Percentiles rank a stretch among this genome's conserved stretches.
Evolutionary conservation across 2,113 vertebrate species (phyloP).

Genomic region (Lepisosteus osseus): DNA sequence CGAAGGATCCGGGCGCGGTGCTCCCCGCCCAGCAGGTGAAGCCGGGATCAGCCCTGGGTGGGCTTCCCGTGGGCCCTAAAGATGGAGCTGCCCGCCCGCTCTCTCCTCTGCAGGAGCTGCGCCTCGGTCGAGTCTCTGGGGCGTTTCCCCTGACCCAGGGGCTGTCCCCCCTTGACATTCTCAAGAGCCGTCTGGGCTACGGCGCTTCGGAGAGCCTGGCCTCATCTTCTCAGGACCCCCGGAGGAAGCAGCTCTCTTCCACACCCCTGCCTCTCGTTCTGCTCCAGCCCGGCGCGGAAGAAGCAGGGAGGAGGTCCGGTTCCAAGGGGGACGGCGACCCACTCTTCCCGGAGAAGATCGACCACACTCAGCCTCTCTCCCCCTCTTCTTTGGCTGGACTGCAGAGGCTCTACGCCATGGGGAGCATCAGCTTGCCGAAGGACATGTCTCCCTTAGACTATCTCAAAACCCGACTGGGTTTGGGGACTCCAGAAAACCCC

Average conservation of each 20-base stretch:
- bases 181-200: constrained; percentile 19
- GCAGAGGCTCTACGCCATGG: constrained; percentile 46
- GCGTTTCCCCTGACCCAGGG: constrained; percentile 54
- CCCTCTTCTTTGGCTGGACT: constrained; percentile 38
- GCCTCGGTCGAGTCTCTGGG: constrained; percentile 14
- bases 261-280: background rate
- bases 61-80: background rate
- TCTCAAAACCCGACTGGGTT: constrained; percentile 54
- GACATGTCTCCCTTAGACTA: constrained; percentile 65
- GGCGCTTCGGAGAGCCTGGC: constrained; percentile 6
- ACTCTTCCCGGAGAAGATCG: background rate
- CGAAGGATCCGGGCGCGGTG: background rate
- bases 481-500: constrained; percentile 38
- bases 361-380: constrained; percentile 27
- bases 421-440: constrained; percentile 62
- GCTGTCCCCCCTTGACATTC: constrained; percentile 43
- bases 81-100: constrained; percentile 22
- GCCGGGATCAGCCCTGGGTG: background rate
- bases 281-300: constrained; percentile 30
- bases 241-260: background rate
- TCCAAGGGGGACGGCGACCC: constrained; percentile 30
- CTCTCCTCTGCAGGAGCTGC: constrained; percentile 24
- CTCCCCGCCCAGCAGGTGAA: constrained; percentile 7
- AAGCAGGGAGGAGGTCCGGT: constrained; percentile 30
- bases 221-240: background rate